Evolutionary conservation across 2,113 vertebrate species (phyloP).

Genomic region (Ceyx melanurus): DNA sequence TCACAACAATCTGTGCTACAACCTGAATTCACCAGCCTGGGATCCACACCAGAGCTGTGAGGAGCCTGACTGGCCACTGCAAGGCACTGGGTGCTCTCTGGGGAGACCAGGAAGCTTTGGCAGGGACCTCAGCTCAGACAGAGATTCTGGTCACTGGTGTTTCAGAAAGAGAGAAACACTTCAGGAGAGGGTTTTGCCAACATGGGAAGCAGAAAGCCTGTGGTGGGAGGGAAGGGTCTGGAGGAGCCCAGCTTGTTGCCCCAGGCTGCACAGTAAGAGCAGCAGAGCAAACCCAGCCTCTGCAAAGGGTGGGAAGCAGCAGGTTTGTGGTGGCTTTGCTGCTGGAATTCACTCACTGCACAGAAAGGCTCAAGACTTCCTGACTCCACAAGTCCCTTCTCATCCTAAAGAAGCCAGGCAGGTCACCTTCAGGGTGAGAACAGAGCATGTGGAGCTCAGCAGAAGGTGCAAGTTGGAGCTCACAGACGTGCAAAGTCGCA

Average conservation of each 20-base stretch:
- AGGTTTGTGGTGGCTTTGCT: not conserved
- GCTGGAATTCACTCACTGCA: not conserved
- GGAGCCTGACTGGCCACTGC: fast-evolving
- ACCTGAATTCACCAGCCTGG: not conserved
- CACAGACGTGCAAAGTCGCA: not conserved
- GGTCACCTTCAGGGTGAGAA: not conserved
- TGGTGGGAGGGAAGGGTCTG: not conserved
- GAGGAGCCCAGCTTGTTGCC: not conserved
- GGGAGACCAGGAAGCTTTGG: not conserved
- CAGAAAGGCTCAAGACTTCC: not conserved
- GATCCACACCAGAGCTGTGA: not conserved
- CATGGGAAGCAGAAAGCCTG: not conserved
- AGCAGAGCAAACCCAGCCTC: not conserved
- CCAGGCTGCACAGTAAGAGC: not conserved
- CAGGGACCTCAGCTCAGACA: not conserved
- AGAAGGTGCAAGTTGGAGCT: not conserved
- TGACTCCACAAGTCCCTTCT: not conserved
- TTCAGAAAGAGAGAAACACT: not conserved
- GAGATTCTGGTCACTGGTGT: not conserved
- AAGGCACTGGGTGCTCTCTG: not conserved
- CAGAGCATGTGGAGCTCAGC: not conserved
- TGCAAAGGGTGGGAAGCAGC: not conserved
- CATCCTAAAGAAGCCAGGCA: not conserved
- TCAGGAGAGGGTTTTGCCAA: not conserved
- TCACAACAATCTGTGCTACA: not conserved